Conservation (phyloP, 2,888 invertebrate genomes). For the Oligia strigilis region DNA sequence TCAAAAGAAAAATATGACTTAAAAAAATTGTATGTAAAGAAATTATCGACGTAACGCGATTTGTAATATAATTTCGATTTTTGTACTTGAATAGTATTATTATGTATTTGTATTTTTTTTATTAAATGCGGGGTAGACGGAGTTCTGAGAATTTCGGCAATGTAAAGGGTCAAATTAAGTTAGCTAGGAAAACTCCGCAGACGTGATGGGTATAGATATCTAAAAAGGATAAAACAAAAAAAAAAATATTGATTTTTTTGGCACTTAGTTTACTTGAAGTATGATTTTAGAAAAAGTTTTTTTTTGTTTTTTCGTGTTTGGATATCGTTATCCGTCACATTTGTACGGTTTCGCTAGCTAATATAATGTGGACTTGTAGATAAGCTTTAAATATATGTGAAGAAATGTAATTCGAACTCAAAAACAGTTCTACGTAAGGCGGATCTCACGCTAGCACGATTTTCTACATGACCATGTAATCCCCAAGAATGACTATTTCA, state of each 20-base stretch:
- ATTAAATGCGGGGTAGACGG: slow-evolving; percentile 26
- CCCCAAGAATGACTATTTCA: too few species aligned
- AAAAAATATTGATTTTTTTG: background rate
- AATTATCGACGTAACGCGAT: slow-evolving; percentile 22
- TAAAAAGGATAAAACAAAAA: fast-evolving
- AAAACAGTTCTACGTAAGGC: background rate
- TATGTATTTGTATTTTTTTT: slow-evolving; percentile 28
- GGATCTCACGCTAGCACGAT: too few species aligned
- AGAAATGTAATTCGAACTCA: background rate
- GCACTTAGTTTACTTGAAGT: background rate
- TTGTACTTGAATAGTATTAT: slow-evolving; percentile 57
- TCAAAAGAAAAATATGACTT: slow-evolving; percentile 38
- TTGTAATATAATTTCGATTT: slow-evolving; percentile 32
- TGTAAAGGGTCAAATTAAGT: background rate
- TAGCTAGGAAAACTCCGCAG: background rate
- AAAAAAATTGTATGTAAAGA: slow-evolving; percentile 33
- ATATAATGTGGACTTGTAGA: background rate
- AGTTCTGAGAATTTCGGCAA: background rate
- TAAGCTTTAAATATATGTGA: background rate
- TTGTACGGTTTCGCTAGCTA: background rate
- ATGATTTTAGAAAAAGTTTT: background rate
- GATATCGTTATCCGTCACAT: background rate
- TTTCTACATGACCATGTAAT: too few species aligned
- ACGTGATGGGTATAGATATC: background rate
- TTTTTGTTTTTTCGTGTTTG: background rate